Conservation (phyloP, 2,113 vertebrate genomes). For the Nothocercus julius region DNA sequence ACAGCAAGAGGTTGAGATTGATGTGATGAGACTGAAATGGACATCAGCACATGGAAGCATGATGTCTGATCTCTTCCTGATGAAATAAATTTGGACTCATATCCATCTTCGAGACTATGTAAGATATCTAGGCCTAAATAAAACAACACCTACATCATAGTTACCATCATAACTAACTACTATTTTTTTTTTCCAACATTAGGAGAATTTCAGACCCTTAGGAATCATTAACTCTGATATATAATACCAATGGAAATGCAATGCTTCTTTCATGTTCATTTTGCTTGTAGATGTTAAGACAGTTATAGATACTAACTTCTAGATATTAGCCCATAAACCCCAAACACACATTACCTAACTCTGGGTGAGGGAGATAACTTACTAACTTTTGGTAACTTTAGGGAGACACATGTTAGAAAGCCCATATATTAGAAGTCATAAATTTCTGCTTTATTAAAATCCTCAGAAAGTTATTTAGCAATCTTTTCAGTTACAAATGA, state of each 20-base stretch:
- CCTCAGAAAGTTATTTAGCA: not conserved
- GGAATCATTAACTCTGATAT: not conserved
- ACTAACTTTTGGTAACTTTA: not conserved
- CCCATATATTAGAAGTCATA: not conserved
- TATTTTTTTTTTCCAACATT: not conserved
- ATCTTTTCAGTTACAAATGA: not conserved
- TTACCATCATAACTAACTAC: not conserved
- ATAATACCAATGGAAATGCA: not conserved
- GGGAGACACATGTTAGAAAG: not conserved
- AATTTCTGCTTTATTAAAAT: not conserved
- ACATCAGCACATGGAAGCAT: not conserved
- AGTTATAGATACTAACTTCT: not conserved
- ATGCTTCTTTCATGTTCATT: not conserved
- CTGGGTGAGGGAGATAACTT: not conserved
- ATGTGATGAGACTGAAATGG: not conserved
- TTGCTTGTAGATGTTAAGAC: not conserved
- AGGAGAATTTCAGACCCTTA: not conserved
- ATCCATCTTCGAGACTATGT: not conserved
- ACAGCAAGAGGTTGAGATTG: not conserved
- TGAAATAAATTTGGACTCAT: slow-evolving; percentile 3
- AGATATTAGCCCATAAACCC: not conserved
- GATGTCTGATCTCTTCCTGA: not conserved
- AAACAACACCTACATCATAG: not conserved
- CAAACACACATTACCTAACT: not conserved
- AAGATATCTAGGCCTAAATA: not conserved